These are phyloP conservation scores for Argyresthia goedartella DNA, from an alignment of 2,888 invertebrate species.

Conservation along the genomic window DNA sequence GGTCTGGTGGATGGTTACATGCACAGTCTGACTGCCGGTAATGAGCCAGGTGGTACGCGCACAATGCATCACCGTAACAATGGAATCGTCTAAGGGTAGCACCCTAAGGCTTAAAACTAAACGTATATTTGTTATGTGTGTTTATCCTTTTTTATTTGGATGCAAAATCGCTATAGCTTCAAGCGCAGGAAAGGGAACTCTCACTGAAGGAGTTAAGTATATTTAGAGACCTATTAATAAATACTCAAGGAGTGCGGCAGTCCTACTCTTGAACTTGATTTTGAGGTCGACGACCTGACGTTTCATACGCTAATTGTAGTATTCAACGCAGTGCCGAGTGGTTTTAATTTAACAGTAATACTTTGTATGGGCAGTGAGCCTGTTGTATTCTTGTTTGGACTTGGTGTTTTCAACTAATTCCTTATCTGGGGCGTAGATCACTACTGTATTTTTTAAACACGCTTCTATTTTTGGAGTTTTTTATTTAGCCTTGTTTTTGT, in stretches of 20 bases:
- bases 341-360: not conserved
- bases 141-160: not conserved
- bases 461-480: not conserved
- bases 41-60: conserved; percentile 59
- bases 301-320: conserved; percentile 34
- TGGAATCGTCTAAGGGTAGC: conserved; percentile 22
- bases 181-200: not conserved
- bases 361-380: not conserved
- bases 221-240: conserved; percentile 61
- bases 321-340: conserved; percentile 3
- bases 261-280: conserved; percentile 63
- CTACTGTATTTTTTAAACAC: not conserved
- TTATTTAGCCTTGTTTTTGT: too few species aligned
- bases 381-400: conserved; percentile 1
- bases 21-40: conserved; percentile 20
- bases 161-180: not conserved
- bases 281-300: conserved; percentile 40
- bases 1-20: conserved; percentile 2
- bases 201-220: conserved; percentile 33
- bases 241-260: conserved; percentile 27
- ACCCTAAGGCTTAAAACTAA: conserved; percentile 4
- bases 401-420: not conserved
- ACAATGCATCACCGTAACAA: conserved; percentile 51
- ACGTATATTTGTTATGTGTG: not conserved
- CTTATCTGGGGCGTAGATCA: not conserved